Evolutionary conservation across 2,113 vertebrate species (phyloP).

Genomic region (Gobius niger): DNA sequence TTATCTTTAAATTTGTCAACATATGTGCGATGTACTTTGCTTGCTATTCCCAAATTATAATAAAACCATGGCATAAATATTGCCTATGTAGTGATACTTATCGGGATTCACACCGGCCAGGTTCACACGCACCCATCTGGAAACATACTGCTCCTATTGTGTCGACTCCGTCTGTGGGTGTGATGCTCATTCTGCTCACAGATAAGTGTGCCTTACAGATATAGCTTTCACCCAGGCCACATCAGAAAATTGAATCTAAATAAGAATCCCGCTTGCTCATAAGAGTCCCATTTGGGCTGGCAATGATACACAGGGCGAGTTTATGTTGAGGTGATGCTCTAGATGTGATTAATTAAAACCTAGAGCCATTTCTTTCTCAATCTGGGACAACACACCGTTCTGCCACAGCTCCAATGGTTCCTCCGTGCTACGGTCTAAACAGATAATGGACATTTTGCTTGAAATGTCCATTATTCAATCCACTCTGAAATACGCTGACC

Average conservation of each 20-base stretch:
- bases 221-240: slow-evolving; percentile 60
- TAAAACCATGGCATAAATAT: background rate
- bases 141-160: slow-evolving; percentile 12
- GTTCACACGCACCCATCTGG: background rate
- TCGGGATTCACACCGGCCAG: background rate
- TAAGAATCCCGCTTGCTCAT: slow-evolving; percentile 63
- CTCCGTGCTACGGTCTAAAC: background rate
- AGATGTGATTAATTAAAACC: slow-evolving; percentile 51
- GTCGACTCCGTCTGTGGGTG: slow-evolving; percentile 12
- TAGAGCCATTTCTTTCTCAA: slow-evolving; percentile 11
- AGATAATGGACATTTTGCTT: too few species aligned
- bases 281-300: slow-evolving; percentile 28
- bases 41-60: background rate
- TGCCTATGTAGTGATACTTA: slow-evolving; percentile 3
- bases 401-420: background rate
- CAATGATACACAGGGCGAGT: slow-evolving; percentile 46
- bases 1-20: background rate
- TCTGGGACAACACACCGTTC: slow-evolving; percentile 6
- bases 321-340: slow-evolving; percentile 17
- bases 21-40: background rate
- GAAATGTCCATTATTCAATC: too few species aligned
- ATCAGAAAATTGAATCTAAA: slow-evolving; percentile 80
- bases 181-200: slow-evolving; percentile 34
- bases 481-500: too few species aligned
- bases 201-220: slow-evolving; percentile 55